Evolutionary conservation across 1,140 invertebrate species (phyloP), one percentile per base, ranked within the genome.

Genomic region (Physella acuta): DNA sequence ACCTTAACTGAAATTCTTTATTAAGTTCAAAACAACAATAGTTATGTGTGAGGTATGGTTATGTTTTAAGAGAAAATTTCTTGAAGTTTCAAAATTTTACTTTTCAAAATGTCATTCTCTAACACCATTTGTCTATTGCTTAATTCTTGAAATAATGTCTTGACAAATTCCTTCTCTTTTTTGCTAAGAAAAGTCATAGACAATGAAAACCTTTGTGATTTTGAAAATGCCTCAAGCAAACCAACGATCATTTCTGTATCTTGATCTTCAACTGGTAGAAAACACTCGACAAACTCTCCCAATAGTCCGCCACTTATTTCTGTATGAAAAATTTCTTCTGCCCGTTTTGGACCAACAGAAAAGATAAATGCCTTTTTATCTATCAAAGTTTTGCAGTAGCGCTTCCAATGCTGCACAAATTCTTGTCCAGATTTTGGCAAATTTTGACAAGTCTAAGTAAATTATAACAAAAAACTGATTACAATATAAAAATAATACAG

Each of bases 211-310:
- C 66, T 8, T 30, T 60, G 66, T 37, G 66, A 59, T 24, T 58
- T 68, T 2, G 37, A 34, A 0, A 68, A 49, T 16, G 39, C 26
- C 20, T 68, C 66, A 26, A 68, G 30, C 5, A 59, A 1, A 14
- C 55, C 56, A 1, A 60, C 31, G 1, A 39, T 20, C 36, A 20
- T 17, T 0, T 28, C 24, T 8, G 39, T 33, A 49, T 68, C 55
- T 1, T 14, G 11, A 14, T 68, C 56, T 20, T 49, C 30, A 16
- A 68, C 1, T 1, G 8, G 24, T 0, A 33, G 56, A 8, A 68
- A 51, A 30, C 55, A 68, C 24, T 68, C 66, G 16, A 68, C 17
- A 33, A 68, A 68, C 28, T 68, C 66, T 59, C 66, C 66, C 26
- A 68, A 28, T 26, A 68, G 36, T 1, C 36, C 56, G 8, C 56